These are phyloP conservation scores for Calliphora vicina DNA, from an alignment of 1,140 invertebrate genomes.

Conservation along the genomic window DNA sequence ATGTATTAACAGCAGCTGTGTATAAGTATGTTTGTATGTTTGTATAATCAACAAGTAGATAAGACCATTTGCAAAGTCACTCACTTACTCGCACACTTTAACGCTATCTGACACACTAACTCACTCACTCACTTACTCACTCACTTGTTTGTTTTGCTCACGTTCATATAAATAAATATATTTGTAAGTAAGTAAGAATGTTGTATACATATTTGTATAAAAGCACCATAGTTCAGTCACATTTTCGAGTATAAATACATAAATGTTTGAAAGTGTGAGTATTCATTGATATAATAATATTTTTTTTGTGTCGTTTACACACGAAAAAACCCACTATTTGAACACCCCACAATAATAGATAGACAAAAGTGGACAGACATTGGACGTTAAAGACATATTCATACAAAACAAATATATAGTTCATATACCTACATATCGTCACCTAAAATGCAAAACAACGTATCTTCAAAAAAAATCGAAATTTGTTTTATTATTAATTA, in stretches of 20 bases:
- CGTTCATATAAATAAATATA: not conserved
- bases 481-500: too few species aligned
- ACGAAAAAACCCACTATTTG: not conserved
- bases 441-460: too few species aligned
- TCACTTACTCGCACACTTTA: not conserved
- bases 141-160: not conserved
- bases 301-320: not conserved
- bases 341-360: not conserved
- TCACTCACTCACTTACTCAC: not conserved
- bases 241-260: not conserved
- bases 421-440: too few species aligned
- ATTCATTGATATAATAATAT: not conserved
- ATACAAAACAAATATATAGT: too few species aligned
- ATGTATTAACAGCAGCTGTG: too few species aligned
- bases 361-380: too few species aligned
- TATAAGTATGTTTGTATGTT: not conserved
- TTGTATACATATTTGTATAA: not conserved
- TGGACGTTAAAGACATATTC: too few species aligned
- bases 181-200: not conserved
- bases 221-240: not conserved
- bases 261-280: not conserved
- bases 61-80: slow-evolving; percentile 15
- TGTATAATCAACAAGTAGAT: slow-evolving; percentile 10
- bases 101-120: not conserved
- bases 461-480: too few species aligned